phyloP scores from a whole-genome alignment of 2,797 vertebrate genomes.

The Channa striata region DNA sequence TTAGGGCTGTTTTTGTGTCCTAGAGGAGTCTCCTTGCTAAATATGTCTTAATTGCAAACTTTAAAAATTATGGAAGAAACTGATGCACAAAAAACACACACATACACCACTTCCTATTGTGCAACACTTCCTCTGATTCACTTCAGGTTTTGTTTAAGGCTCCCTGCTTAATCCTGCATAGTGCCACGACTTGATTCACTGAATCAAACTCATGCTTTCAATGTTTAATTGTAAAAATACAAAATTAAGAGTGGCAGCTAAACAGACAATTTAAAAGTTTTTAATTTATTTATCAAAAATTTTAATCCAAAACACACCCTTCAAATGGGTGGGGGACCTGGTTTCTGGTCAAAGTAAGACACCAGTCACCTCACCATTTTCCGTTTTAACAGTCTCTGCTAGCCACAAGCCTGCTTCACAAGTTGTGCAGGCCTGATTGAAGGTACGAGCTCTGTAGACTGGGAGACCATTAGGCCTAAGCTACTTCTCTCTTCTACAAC shows the following conservation, averaged over 20 bases:
- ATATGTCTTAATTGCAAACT: conserved; percentile 20
- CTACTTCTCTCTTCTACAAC: conserved; percentile 26
- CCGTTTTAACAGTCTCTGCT: not conserved
- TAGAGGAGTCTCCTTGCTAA: conserved; percentile 6
- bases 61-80: conserved; percentile 63
- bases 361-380: not conserved
- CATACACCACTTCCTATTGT: conserved; percentile 81
- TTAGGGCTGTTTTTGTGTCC: not conserved
- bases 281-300: not conserved
- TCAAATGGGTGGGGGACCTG: not conserved
- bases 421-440: conserved; percentile 29
- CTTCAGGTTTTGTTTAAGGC: conserved; percentile 67
- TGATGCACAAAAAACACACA: conserved; percentile 8
- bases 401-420: conserved; percentile 35
- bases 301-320: not conserved
- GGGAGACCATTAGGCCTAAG: conserved; percentile 43
- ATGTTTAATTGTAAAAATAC: not conserved
- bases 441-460: conserved; percentile 41
- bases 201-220: conserved; percentile 5
- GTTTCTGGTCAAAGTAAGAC: not conserved
- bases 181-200: conserved; percentile 4
- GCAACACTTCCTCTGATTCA: conserved; percentile 85
- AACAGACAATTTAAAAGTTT: rapidly evolving
- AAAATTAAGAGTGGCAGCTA: not conserved
- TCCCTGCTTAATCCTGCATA: conserved; percentile 51